Percentiles rank a stretch among this genome's conserved stretches.
Conservation (phyloP, 1,140 invertebrate species). For the Carcinoscorpius rotundicauda region DNA sequence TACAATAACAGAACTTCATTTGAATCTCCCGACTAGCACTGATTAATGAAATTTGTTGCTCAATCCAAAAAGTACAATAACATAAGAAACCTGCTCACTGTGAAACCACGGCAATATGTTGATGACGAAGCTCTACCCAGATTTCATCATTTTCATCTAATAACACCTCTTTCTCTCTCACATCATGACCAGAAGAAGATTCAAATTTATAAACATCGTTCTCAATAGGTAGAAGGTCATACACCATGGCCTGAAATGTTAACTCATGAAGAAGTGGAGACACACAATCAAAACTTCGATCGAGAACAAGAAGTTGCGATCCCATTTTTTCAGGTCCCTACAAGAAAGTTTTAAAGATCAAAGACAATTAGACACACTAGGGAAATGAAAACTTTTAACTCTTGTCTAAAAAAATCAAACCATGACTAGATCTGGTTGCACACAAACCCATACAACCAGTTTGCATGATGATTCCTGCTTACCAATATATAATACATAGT, state of each 20-base stretch:
- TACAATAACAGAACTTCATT: too few species aligned
- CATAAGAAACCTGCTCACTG: conserved; percentile 43
- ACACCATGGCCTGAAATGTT: conserved; percentile 98
- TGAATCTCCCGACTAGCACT: too few species aligned
- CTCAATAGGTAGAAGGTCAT: conserved; percentile 94
- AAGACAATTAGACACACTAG: conserved; percentile 3
- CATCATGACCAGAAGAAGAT: conserved; percentile 50
- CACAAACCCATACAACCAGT: too few species aligned
- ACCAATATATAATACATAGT: too few species aligned
- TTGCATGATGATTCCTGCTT: too few species aligned
- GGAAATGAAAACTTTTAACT: too few species aligned
- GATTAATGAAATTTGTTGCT: too few species aligned
- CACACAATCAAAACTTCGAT: conserved; percentile 97
- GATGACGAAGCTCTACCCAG: conserved; percentile 95
- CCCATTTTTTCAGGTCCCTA: conserved; percentile 63
- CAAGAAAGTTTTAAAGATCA: conserved; percentile 2
- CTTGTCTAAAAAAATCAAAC: too few species aligned
- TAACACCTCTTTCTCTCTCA: conserved; percentile 81
- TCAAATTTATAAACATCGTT: conserved; percentile 99
- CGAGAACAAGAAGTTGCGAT: conserved; percentile 91
- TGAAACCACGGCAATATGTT: conserved; percentile 98
- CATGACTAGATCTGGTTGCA: too few species aligned
- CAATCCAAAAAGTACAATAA: too few species aligned
- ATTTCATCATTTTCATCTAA: conserved; percentile 98
- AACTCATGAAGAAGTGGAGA: conserved; percentile 95